phyloP scores from a whole-genome alignment of 2,113 vertebrate genomes.

The Rhynchomys soricoides region DNA sequence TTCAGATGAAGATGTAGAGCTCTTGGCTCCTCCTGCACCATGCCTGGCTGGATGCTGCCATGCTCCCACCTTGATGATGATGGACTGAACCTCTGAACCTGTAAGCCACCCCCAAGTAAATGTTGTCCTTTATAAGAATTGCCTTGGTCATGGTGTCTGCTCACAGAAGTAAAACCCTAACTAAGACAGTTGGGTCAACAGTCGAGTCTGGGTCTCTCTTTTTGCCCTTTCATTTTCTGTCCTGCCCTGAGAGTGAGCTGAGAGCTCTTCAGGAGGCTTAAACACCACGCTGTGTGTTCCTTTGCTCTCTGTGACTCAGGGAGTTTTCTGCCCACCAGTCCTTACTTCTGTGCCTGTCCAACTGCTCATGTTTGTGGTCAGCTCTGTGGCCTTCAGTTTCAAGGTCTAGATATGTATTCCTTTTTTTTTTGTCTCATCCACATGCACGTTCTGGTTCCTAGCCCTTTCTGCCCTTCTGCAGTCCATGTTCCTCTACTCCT shows the following conservation, averaged over 20 bases:
- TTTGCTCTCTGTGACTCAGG: neutral
- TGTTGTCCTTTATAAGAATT: too few species aligned
- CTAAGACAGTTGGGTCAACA: too few species aligned
- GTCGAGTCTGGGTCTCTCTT: neutral
- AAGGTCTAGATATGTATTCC: neutral
- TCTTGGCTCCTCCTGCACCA: too few species aligned
- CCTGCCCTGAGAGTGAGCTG: neutral
- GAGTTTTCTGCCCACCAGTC: neutral
- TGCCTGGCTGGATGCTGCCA: too few species aligned
- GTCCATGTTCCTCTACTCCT: neutral
- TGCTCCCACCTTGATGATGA: too few species aligned
- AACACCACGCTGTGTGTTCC: neutral
- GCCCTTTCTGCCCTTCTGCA: neutral
- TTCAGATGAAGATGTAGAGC: too few species aligned
- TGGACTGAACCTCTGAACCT: too few species aligned
- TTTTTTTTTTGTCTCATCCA: neutral
- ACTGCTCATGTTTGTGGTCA: neutral
- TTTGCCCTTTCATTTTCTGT: neutral
- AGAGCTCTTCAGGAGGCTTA: neutral
- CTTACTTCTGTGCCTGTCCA: too few species aligned
- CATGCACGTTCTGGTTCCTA: neutral
- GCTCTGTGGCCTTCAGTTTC: neutral
- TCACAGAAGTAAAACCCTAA: too few species aligned
- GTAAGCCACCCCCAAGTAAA: too few species aligned
- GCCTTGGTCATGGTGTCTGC: too few species aligned